Base-by-base conservation (phyloP, 2,888 invertebrate genomes). In the Omphaloscelis lunosa region DNA sequence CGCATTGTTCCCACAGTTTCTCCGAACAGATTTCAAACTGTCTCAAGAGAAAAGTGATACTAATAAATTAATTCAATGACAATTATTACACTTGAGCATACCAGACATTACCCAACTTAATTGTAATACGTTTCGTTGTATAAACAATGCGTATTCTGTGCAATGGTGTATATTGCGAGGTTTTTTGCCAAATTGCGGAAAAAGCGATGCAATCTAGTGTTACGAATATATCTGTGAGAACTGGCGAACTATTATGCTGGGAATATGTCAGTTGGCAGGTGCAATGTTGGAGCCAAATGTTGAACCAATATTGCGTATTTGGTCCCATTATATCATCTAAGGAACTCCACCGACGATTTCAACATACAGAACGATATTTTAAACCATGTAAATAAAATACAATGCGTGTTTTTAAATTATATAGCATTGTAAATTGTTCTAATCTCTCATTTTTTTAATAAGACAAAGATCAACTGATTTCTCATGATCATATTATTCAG, bases 181-280 rank as follows among this genome's bases (percentile, higher is more conserved):
- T 87, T 89, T 80, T 89, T 90, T 89, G 87, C 86, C 80, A 87
- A 89, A 90, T 86, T 72, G 86, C 90, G 89, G 90, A 90, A 88
- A 82, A 86, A 73, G 85, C 86, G 81, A 89, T 90, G 89, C 79
- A 86, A 89, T 87, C 75, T 79, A 77, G 85, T 85, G 76, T 89
- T 87, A 82, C 87, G 87, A 87, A 87, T 80, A 73, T 80, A 62
- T 77, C 83, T 89, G 90, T 88, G 89, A 77, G 89, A 89, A 87
- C 81, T 77, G 9, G 66, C 66, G 67, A 83, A 90, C 84, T 86
- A 89, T 88, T 83, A 83, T 83, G 78, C 79, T 89, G 89, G 81
- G 89, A 89, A 89, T 62, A 84, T 79, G 77, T 80, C 62, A 70
- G 72, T 70, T 68, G 53, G 79, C 53, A 63, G 74, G 72, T 79